Percentiles rank a stretch among this genome's conserved stretches.
phyloP scores from a whole-genome alignment of 2,113 vertebrate genomes.

The Brachypodius melanocephalos region DNA sequence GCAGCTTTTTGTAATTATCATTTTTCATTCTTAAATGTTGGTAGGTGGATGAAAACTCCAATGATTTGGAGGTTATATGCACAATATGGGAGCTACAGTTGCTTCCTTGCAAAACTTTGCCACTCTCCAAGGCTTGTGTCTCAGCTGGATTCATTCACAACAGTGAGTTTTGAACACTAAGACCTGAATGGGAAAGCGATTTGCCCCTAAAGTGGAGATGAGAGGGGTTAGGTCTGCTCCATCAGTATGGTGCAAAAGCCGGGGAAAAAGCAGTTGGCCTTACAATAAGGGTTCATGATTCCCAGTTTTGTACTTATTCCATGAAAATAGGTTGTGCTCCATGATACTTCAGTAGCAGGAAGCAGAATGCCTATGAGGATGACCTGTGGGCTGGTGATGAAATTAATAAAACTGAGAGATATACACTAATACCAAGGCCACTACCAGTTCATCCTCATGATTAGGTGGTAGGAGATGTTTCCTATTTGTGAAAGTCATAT shows the following conservation, averaged over 20 bases:
- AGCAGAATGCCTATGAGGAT: not conserved
- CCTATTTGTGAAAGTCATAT: not conserved
- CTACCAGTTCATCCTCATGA: not conserved
- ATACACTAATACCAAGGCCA: not conserved
- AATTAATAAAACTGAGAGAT: not conserved
- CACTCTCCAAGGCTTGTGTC: not conserved
- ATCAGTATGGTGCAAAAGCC: not conserved
- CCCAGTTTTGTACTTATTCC: not conserved
- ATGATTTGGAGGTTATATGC: not conserved
- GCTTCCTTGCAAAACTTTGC: not conserved
- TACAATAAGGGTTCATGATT: not conserved
- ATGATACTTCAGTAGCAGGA: not conserved
- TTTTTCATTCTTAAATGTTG: not conserved
- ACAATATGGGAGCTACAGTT: not conserved
- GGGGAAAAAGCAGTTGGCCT: not conserved
- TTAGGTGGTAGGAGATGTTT: not conserved
- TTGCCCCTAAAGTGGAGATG: not conserved
- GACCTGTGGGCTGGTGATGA: not conserved
- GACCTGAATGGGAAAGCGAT: not conserved
- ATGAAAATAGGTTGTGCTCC: not conserved
- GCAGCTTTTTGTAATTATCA: not conserved
- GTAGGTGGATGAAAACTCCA: not conserved
- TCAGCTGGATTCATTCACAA: not conserved
- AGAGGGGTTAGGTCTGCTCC: not conserved
- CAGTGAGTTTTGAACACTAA: not conserved